Conservation (phyloP, 2,888 invertebrate genomes). For the Osedax frankpressi region DNA sequence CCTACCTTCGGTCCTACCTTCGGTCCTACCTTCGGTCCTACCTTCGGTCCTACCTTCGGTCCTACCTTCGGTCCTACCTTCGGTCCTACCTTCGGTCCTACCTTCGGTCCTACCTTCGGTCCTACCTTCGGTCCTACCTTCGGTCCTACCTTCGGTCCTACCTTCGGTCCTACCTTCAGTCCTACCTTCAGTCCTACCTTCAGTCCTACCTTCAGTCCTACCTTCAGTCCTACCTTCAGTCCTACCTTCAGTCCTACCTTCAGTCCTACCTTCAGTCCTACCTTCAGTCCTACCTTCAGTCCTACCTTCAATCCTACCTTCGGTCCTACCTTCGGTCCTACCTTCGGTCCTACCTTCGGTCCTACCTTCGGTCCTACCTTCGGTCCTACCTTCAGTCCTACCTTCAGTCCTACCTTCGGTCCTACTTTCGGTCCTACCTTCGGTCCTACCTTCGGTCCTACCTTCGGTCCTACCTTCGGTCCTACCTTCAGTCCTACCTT, state of each 20-base stretch:
- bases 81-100: background rate
- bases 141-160: background rate
- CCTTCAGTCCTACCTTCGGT: background rate
- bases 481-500: background rate
- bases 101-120: background rate
- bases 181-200: background rate
- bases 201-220: background rate
- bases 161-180: background rate
- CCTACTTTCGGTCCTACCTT: no score
- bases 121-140: background rate
- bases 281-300: background rate
- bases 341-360: background rate
- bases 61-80: background rate
- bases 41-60: background rate
- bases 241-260: background rate
- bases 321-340: background rate
- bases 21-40: background rate
- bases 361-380: background rate
- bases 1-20: no score
- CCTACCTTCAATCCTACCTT: no score
- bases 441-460: background rate
- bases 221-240: background rate
- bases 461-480: background rate
- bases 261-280: background rate
- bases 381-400: background rate